Base-by-base conservation (phyloP, 2,888 invertebrate species). In the Mayetiola destructor region DNA sequence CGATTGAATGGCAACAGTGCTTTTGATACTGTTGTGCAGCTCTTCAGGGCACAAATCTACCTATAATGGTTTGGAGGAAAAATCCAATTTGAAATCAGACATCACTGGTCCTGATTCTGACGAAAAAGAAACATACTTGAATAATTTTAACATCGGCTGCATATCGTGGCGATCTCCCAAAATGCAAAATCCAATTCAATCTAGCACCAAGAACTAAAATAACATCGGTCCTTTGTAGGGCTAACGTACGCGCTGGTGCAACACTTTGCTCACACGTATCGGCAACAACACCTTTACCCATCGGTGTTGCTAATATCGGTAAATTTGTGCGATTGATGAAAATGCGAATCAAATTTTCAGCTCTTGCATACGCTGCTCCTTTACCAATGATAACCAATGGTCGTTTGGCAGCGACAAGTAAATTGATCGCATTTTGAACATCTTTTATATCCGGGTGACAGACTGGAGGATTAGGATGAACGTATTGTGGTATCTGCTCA, bases 151-250 rank as follows among this genome's bases (percentile, higher is more conserved):
- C 91, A 66, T 87, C 77, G 1, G 80, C 76, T 18, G 81, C 79
- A 71, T 84, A 96, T 39, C 96, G 75, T 1, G 95, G 96, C 18
- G 87, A 75, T 57, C 84, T 81, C 2, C 96, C 96, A 75, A 96
- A 97, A 74, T 97, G 96, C 60, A 97, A 77, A 74, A 97, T 96
- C 97, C 97, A 97, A 74, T 97, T 97, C 18, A 96, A 77, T 37
- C 96, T 76, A 0, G 95, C 96, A 0, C 96, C 96, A 37, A 94
- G 71, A 55, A 95, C 73, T 3, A 97, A 65, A 2, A 97, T 77
- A 0, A 92, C 88, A 71, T 97, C 96, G 0, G 93, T 88, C 63
- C 89, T 80, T 64, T 84, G 82, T 56, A 97, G 73, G 0, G 93
- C 96, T 59, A 79, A 70, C 0, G 94, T 93, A 57, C 94, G 79